These are phyloP conservation scores for Sitta carolinensis DNA, from an alignment of 2,797 vertebrate genomes.

Conservation along the genomic window DNA sequence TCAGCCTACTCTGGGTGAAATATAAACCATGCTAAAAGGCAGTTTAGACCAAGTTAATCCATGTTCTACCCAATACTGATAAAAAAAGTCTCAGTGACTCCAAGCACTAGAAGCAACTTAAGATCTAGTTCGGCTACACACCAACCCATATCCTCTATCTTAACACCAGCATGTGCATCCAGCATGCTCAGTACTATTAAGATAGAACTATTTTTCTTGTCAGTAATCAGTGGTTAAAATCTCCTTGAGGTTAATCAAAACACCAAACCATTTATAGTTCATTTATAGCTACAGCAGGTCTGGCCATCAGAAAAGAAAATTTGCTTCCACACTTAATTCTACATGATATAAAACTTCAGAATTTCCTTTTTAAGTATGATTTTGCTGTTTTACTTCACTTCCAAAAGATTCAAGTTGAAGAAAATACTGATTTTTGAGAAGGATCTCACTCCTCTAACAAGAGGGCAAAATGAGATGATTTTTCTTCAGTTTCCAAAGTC, in stretches of 20 bases:
- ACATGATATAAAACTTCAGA: background rate
- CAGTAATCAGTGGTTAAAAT: background rate
- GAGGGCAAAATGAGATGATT: background rate
- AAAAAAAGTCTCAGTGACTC: background rate
- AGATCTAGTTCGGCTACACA: background rate
- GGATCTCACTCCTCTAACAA: background rate
- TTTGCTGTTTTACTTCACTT: background rate
- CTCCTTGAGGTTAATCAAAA: background rate
- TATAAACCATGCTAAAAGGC: background rate
- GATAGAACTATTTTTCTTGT: background rate
- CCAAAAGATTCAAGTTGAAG: background rate
- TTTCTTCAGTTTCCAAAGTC: background rate
- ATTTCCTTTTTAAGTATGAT: background rate
- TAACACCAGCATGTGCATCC: rapidly evolving
- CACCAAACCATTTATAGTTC: background rate
- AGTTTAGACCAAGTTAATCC: background rate
- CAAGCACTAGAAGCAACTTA: background rate
- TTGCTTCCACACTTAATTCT: background rate
- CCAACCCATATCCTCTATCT: background rate
- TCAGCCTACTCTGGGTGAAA: background rate
- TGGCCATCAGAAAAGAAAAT: background rate
- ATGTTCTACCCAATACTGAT: background rate
- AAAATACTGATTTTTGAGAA: background rate
- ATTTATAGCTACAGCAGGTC: background rate
- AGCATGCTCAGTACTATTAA: background rate